Conservation (phyloP, 2,888 invertebrate species). For the Epinotia bilunana region DNA sequence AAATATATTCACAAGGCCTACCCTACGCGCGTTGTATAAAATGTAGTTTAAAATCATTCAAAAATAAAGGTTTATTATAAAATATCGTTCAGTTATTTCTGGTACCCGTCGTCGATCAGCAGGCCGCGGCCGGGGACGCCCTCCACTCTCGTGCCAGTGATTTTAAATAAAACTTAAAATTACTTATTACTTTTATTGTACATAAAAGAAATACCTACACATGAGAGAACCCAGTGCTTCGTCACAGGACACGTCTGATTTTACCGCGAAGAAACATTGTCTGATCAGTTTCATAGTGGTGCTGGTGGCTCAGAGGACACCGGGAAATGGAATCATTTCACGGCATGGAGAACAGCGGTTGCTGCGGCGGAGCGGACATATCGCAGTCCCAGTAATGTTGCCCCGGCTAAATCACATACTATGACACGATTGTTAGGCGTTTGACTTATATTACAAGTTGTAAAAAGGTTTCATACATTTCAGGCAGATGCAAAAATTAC, state of each 20-base stretch:
- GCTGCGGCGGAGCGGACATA: slow-evolving; percentile 3
- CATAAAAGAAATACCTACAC: slow-evolving; percentile 69
- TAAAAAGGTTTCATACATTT: slow-evolving; percentile 32
- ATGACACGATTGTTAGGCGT: slow-evolving; percentile 54
- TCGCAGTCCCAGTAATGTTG: slow-evolving; percentile 25
- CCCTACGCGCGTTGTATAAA: slow-evolving; percentile 66
- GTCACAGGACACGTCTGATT: slow-evolving; percentile 27
- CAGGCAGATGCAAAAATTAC: slow-evolving; percentile 44
- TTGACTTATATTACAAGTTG: slow-evolving; percentile 41
- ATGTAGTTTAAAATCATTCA: slow-evolving; percentile 74
- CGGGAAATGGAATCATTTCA: slow-evolving; percentile 16
- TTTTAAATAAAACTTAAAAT: slow-evolving; percentile 79
- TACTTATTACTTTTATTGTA: slow-evolving; percentile 76
- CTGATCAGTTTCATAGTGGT: slow-evolving; percentile 1
- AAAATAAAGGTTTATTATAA: slow-evolving; percentile 71
- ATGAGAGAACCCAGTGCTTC: slow-evolving; percentile 54
- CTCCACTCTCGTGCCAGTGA: slow-evolving; percentile 58
- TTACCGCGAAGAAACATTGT: slow-evolving; percentile 9
- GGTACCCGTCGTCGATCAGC: slow-evolving; percentile 21
- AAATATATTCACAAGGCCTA: slow-evolving; percentile 72
- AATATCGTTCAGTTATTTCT: slow-evolving; percentile 44
- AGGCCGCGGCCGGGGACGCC: neutral
- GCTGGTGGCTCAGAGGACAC: slow-evolving; percentile 15
- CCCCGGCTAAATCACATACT: slow-evolving; percentile 42
- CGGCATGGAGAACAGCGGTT: neutral